Base-by-base conservation (phyloP, 2,888 invertebrate genomes). In the Ophion ellenae region DNA sequence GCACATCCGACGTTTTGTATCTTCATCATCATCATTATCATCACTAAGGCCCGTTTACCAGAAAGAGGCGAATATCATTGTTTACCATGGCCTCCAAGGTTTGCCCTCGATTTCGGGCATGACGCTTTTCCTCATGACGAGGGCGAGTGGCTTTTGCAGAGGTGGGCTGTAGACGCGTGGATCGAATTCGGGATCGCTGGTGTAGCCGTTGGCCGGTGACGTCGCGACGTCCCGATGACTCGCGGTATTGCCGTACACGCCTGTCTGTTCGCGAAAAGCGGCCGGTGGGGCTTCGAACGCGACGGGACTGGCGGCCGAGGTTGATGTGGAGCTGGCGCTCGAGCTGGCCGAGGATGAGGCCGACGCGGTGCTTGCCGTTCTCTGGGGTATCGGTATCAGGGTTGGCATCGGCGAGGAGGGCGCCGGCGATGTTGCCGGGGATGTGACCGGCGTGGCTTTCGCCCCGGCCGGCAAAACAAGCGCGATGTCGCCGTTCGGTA, bases 401-500 rank as follows among this genome's bases (percentile, higher is more conserved):
- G 96, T 96, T 0, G 97, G 97, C 61, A 97, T 94, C 0, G 96
- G 95, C 1, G 95, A 94, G 20, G 93, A 90, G 77, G 92, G 92
- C 0, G 93, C 91, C 2, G 94, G 92, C 11, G 94, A 92, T 0
- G 95, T 94, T 0, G 93, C 94, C 71, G 95, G 93, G 7, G 94
- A 94, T 67, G 95, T 93, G 1, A 90, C 87, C 2, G 93, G 92
- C 59, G 95, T 95, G 32, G 96, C 94, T 32, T 92, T 93, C 0
- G 93, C 93, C 3, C 96, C 96, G 6, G 97, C 96, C 0, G 97
- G 97, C 81, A 98, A 92, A 0, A 98, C 96, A 24, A 98, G 94
- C 0, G 98, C 97, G 87, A 98, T 96, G 93, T 97, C 97, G 0
- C 98, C 98, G 91, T 97, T 98, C 36, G 97, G 96, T 24, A 98